Percentiles rank a stretch among this genome's conserved stretches.
phyloP scores from a whole-genome alignment of 2,888 invertebrate species.

The Apeira syringaria region DNA sequence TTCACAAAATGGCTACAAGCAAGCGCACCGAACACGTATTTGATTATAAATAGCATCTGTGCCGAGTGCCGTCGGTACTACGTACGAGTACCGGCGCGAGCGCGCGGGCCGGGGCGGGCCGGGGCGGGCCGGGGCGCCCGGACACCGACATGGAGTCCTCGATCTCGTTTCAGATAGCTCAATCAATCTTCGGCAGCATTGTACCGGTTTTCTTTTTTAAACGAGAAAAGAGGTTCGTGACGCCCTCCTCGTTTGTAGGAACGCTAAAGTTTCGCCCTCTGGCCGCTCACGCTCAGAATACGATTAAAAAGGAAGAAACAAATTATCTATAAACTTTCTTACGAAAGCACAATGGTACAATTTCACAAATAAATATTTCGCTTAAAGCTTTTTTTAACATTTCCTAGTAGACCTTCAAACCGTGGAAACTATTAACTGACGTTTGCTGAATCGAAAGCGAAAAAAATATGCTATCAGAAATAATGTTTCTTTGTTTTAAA shows the following conservation, averaged over 20 bases:
- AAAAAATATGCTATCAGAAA: constrained; percentile 1
- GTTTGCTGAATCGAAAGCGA: not conserved
- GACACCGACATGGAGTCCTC: constrained; percentile 50
- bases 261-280: constrained; percentile 37
- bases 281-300: constrained; percentile 33
- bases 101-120: constrained; percentile 34
- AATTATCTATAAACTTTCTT: too few relatives aligned
- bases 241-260: constrained; percentile 45
- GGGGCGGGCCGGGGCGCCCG: constrained; percentile 28
- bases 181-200: constrained; percentile 74
- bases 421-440: not conserved
- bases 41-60: constrained; percentile 53
- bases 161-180: constrained; percentile 74
- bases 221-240: constrained; percentile 43
- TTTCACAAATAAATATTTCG: too few relatives aligned
- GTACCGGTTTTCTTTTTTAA: constrained; percentile 59
- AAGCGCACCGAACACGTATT: constrained; percentile 41
- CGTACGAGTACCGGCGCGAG: constrained; percentile 36
- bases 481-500: constrained; percentile 46
- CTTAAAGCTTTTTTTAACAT: too few relatives aligned
- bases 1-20: constrained; percentile 23
- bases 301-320: constrained; percentile 27
- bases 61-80: constrained; percentile 46
- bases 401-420: constrained; percentile 2
- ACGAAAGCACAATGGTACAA: too few relatives aligned